Evolutionary conservation across 2,113 vertebrate species (phyloP).

Genomic region (Hydrochoerus hydrochaeris): DNA sequence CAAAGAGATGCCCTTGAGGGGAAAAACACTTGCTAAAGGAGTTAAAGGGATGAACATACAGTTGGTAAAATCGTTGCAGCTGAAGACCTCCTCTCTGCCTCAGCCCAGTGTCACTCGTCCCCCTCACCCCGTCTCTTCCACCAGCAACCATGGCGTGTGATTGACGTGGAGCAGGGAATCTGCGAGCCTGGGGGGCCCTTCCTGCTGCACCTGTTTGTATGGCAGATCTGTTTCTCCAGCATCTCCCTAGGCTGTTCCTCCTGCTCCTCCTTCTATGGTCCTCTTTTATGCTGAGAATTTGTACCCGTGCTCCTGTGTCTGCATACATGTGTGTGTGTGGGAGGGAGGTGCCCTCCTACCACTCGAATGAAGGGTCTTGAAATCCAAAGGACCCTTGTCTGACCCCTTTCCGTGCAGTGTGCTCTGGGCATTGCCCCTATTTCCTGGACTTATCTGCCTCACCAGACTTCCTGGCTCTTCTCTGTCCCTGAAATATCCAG

Average conservation of each 20-base stretch:
- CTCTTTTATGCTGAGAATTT: not conserved
- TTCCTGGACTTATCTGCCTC: conserved; percentile 73
- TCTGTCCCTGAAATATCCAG: conserved; percentile 59
- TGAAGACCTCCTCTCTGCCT: not conserved
- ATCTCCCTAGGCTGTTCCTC: not conserved
- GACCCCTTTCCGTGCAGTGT: not conserved
- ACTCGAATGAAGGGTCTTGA: not conserved
- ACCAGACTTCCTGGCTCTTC: conserved; percentile 62
- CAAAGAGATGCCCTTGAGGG: not conserved
- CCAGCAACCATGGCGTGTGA: not conserved
- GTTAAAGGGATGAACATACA: not conserved
- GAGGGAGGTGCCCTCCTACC: too few species aligned
- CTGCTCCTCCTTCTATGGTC: not conserved
- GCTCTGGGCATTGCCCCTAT: conserved; percentile 28
- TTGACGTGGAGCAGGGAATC: not conserved
- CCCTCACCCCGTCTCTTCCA: not conserved
- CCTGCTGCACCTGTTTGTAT: not conserved
- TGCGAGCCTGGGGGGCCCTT: not conserved
- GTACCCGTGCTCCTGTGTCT: not conserved
- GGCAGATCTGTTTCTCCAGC: not conserved
- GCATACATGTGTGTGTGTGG: not conserved
- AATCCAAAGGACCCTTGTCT: not conserved
- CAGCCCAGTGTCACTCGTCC: not conserved
- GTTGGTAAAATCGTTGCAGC: not conserved
- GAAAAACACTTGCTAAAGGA: not conserved